Percentiles rank a stretch among this genome's conserved stretches.
Evolutionary conservation across 2,113 vertebrate genomes (phyloP).

Genomic region (Rhabdomys dilectus): DNA sequence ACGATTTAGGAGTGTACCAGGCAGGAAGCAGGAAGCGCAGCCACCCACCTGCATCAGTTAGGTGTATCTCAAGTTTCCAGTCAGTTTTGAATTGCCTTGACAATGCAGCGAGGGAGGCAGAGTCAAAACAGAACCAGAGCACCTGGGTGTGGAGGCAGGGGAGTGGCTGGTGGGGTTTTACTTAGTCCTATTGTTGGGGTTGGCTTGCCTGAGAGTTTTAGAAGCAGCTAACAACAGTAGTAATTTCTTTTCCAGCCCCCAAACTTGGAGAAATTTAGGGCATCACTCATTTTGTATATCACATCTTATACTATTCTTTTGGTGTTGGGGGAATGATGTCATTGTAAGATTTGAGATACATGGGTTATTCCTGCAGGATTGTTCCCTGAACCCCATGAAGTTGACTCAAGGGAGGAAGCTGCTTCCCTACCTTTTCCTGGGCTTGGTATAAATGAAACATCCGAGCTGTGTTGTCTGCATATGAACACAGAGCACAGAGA

Average conservation of each 20-base stretch:
- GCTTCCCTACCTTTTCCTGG: not conserved
- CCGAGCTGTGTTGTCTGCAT: not conserved
- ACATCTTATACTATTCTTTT: not conserved
- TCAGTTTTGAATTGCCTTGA: not conserved
- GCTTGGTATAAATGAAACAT: not conserved
- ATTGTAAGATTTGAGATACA: not conserved
- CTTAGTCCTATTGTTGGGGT: not conserved
- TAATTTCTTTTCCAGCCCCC: not conserved
- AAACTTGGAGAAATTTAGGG: not conserved
- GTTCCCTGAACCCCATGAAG: not conserved
- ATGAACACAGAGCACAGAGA: not conserved
- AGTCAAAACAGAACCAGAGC: not conserved
- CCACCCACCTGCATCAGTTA: not conserved
- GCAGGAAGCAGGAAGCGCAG: not conserved
- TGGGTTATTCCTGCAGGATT: not conserved
- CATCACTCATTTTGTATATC: not conserved
- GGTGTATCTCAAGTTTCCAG: not conserved
- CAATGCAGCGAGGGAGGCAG: not conserved
- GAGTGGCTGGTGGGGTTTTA: not conserved
- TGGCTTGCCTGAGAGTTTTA: not conserved
- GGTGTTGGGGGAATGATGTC: not conserved
- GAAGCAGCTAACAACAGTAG: slow-evolving; percentile 9
- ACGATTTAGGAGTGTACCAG: not conserved
- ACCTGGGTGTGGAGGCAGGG: not conserved
- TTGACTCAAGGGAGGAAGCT: not conserved